Percentiles rank a stretch among this genome's conserved stretches.
These are phyloP conservation scores for Ophthalmolycus amberensis DNA, from an alignment of 2,113 vertebrate genomes.

Conservation along the genomic window DNA sequence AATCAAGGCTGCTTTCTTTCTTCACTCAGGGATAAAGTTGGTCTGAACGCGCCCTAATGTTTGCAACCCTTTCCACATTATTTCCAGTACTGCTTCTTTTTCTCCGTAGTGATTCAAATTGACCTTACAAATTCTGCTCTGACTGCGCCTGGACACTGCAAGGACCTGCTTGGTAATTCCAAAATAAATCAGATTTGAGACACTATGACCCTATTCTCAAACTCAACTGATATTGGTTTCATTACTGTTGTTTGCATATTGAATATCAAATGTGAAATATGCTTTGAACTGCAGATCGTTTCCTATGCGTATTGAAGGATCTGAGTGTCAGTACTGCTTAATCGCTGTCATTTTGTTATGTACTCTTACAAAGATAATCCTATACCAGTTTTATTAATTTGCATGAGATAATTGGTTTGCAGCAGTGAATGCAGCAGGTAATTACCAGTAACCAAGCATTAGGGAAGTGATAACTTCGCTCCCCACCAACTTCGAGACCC, in stretches of 20 bases:
- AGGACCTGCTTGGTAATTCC: constrained; percentile 36
- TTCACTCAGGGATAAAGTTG: neutral
- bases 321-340: constrained; percentile 57
- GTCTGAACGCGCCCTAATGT: neutral
- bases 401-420: constrained; percentile 75
- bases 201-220: constrained; percentile 34
- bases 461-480: neutral
- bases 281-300: constrained; percentile 51
- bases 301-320: constrained; percentile 31
- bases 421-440: constrained; percentile 46
- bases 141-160: constrained; percentile 6
- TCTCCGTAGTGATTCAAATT: constrained; percentile 3
- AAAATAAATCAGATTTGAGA: constrained; percentile 41
- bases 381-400: constrained; percentile 67
- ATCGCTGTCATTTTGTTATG: constrained; percentile 53
- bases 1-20: neutral
- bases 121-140: constrained; percentile 13
- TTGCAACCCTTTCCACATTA: neutral
- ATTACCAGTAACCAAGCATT: constrained; percentile 54
- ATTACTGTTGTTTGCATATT: constrained; percentile 61
- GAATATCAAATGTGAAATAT: constrained; percentile 52
- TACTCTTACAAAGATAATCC: constrained; percentile 65
- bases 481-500: constrained; percentile 21
- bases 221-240: constrained; percentile 37
- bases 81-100: constrained; percentile 2